phyloP scores from a whole-genome alignment of 2,888 invertebrate genomes.

The Tenodera sinensis region DNA sequence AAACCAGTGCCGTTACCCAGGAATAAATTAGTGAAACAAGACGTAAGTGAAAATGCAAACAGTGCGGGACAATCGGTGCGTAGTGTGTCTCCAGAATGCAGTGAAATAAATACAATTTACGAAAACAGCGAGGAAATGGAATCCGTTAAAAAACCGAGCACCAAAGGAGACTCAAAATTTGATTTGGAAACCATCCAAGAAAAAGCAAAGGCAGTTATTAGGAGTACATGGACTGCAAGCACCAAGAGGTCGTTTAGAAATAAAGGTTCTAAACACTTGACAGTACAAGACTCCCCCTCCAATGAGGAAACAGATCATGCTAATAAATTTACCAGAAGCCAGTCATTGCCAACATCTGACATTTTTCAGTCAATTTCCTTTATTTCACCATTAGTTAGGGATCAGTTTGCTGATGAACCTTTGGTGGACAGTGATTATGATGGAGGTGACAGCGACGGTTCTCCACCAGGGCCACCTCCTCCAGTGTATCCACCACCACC shows the following conservation, averaged over 20 bases:
- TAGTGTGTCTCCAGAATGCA: neutral
- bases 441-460: conserved; percentile 39
- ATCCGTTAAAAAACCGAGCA: neutral
- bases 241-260: conserved; percentile 46
- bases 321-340: conserved; percentile 45
- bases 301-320: neutral
- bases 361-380: conserved; percentile 64
- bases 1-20: conserved; percentile 22
- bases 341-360: conserved; percentile 55
- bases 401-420: conserved; percentile 37
- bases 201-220: conserved; percentile 57
- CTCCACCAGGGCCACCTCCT: conserved; percentile 48
- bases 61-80: neutral
- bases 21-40: neutral
- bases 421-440: conserved; percentile 36
- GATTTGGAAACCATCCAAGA: neutral
- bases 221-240: conserved; percentile 56
- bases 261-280: conserved; percentile 40
- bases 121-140: neutral
- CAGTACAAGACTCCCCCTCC: conserved; percentile 18
- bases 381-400: conserved; percentile 53
- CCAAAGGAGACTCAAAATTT: neutral
- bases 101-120: neutral
- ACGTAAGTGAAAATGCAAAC: neutral
- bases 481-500: conserved; percentile 59